Conservation (phyloP, 2,113 vertebrate species). For the Podarcis cretensis region DNA sequence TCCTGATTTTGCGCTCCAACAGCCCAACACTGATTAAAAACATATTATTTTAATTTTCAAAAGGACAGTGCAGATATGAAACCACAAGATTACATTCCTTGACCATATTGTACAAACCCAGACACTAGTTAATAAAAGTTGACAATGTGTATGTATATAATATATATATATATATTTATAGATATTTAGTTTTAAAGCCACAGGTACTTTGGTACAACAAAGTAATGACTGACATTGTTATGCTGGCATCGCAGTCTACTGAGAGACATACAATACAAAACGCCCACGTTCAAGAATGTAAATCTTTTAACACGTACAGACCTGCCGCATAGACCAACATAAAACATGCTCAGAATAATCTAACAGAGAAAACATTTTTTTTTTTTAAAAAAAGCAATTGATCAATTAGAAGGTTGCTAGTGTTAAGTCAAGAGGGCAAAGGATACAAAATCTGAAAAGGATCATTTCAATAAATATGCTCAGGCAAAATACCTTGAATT, state of each 20-base stretch:
- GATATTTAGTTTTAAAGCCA: slow-evolving; percentile 57
- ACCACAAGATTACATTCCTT: slow-evolving; percentile 59
- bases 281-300: slow-evolving; percentile 25
- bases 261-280: slow-evolving; percentile 35
- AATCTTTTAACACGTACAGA: slow-evolving; percentile 44
- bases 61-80: slow-evolving; percentile 64
- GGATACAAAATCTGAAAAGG: slow-evolving; percentile 31
- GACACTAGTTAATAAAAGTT: slow-evolving; percentile 31
- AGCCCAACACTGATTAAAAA: slow-evolving; percentile 57
- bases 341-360: slow-evolving; percentile 43
- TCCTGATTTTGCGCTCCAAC: neutral
- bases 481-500: slow-evolving; percentile 19
- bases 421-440: slow-evolving; percentile 8
- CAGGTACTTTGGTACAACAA: slow-evolving; percentile 61
- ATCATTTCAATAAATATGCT: slow-evolving; percentile 41
- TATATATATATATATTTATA: neutral
- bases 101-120: slow-evolving; percentile 44
- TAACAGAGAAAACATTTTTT: neutral
- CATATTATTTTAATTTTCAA: slow-evolving; percentile 69
- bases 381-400: neutral
- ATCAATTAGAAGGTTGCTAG: slow-evolving; percentile 25
- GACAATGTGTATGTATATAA: slow-evolving; percentile 4
- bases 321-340: slow-evolving; percentile 11
- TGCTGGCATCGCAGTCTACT: slow-evolving; percentile 40
- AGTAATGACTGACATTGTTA: slow-evolving; percentile 35